Evolutionary conservation across 2,113 vertebrate species (phyloP).

Genomic region (Salminus brasiliensis): DNA sequence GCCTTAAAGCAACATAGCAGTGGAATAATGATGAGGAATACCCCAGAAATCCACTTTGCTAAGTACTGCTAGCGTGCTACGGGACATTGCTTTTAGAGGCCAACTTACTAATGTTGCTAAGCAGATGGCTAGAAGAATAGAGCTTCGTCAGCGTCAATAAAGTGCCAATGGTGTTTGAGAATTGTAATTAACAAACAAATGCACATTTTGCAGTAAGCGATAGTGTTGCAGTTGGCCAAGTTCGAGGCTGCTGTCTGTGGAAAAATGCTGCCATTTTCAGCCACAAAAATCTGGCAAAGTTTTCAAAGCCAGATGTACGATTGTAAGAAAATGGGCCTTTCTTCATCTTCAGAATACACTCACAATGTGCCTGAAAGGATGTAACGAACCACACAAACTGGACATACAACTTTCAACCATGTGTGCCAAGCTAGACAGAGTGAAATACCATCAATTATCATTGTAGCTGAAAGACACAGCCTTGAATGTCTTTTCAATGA

Average conservation of each 20-base stretch:
- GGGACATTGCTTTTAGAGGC: constrained; percentile 48
- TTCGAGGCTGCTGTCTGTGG: not conserved
- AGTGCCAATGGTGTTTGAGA: not conserved
- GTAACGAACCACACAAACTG: not conserved
- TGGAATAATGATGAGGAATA: constrained; percentile 67
- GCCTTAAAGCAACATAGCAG: constrained; percentile 63
- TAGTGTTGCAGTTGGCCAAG: not conserved
- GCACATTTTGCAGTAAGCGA: constrained; percentile 4
- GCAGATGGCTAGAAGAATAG: constrained; percentile 28
- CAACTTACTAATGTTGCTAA: constrained; percentile 25
- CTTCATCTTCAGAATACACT: no score
- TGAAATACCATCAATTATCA: no score
- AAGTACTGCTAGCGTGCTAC: constrained; percentile 53
- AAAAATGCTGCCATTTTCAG: not conserved
- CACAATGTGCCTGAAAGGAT: not conserved
- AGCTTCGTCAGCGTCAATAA: constrained; percentile 7
- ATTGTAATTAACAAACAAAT: constrained; percentile 43
- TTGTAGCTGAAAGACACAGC: no score
- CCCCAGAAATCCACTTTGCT: constrained; percentile 56
- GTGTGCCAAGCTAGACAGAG: no score
- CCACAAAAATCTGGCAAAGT: not conserved
- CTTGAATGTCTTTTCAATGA: no score
- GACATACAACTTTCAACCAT: not conserved
- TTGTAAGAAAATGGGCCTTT: not conserved
- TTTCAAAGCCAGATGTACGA: not conserved